A percentile compares a stretch with the other conserved stretches of the same genome.
These are phyloP conservation scores for Octomys mimax DNA, from an alignment of 2,797 vertebrate species.

Conservation along the genomic window DNA sequence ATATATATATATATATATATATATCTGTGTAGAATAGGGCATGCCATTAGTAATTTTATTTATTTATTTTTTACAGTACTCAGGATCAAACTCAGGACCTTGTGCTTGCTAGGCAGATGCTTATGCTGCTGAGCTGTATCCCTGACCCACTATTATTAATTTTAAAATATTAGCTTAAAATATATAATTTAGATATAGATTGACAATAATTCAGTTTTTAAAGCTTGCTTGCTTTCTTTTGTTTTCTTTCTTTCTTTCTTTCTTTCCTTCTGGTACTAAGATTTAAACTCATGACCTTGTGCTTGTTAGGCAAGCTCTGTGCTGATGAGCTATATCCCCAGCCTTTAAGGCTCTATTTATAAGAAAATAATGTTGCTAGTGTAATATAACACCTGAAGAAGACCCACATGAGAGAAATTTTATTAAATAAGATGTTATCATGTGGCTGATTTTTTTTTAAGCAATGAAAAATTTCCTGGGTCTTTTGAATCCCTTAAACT, in stretches of 20 bases:
- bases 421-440: not conserved
- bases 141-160: not conserved
- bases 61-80: too few relatives aligned
- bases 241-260: not conserved
- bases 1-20: too few relatives aligned
- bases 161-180: not conserved
- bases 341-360: not conserved
- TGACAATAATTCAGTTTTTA: not conserved
- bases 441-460: not conserved
- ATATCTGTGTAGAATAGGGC: not conserved
- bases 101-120: too few relatives aligned
- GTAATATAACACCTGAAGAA: not conserved
- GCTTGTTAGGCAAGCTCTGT: too few relatives aligned
- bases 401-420: not conserved
- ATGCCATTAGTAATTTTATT: not conserved
- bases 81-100: too few relatives aligned
- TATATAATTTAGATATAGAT: not conserved
- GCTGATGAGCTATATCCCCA: too few relatives aligned
- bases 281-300: too few relatives aligned
- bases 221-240: not conserved
- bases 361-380: not conserved
- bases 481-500: not conserved
- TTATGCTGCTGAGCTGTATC: too few relatives aligned
- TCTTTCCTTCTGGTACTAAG: too few relatives aligned
- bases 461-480: not conserved